These are phyloP conservation scores for Myoxocephalus aenaeus DNA, from an alignment of 2,797 vertebrate genomes.

Conservation along the genomic window DNA sequence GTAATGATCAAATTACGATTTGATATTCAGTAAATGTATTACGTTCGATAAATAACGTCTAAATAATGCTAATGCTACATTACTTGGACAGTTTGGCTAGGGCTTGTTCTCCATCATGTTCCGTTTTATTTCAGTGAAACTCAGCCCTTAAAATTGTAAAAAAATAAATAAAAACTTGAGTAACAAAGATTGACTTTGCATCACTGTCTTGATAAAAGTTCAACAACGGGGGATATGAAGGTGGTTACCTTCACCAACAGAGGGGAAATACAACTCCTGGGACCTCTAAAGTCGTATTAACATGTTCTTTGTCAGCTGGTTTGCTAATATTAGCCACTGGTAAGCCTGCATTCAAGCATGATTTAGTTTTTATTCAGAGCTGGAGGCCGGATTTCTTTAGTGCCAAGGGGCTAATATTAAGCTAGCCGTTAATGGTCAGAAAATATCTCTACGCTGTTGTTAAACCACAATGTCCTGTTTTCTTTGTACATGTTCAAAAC, in stretches of 20 bases:
- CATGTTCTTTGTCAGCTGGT: background rate
- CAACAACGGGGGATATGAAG: background rate
- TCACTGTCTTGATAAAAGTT: background rate
- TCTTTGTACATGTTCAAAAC: background rate
- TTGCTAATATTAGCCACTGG: background rate
- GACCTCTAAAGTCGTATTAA: background rate
- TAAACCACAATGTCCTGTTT: constrained; percentile 3
- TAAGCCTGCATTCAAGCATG: too few relatives aligned
- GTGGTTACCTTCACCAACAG: background rate
- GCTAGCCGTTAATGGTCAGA: background rate
- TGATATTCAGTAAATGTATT: background rate
- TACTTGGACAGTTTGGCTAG: background rate
- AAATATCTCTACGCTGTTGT: background rate
- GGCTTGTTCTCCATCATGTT: background rate
- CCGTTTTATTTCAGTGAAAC: background rate
- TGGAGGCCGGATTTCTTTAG: background rate
- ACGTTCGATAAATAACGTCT: background rate
- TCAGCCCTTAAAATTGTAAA: background rate
- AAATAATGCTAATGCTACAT: background rate
- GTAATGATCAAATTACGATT: background rate
- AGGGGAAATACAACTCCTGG: background rate
- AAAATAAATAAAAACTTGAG: background rate
- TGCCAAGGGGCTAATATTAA: background rate
- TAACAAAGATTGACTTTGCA: background rate
- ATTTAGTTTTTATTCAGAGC: background rate